phyloP scores from a whole-genome alignment of 2,888 invertebrate species.

The Dromius quadrimaculatus region DNA sequence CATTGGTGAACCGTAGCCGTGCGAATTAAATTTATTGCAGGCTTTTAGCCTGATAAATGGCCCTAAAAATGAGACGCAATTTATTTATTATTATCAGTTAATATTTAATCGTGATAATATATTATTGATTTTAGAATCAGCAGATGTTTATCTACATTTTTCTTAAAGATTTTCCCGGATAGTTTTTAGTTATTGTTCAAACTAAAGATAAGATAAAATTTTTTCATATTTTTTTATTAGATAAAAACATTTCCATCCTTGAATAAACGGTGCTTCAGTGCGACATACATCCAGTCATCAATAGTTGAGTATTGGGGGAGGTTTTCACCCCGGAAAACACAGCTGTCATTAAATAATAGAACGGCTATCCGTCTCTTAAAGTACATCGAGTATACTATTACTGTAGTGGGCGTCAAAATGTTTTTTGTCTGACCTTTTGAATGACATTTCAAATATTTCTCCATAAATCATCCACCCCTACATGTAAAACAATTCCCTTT shows the following conservation, averaged over 20 bases:
- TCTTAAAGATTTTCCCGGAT: constrained; percentile 11
- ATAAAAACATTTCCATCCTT: too few species aligned
- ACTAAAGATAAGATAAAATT: neutral
- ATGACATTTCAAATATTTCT: constrained; percentile 13
- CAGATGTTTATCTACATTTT: neutral
- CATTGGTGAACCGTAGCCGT: constrained; percentile 13
- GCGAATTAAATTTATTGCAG: constrained; percentile 12
- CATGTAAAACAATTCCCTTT: neutral
- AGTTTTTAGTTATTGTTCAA: constrained; percentile 4
- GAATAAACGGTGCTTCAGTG: constrained; percentile 19
- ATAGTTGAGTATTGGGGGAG: neutral
- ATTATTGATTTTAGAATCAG: constrained; percentile 6
- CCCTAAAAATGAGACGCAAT: constrained; percentile 3
- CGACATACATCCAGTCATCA: constrained; percentile 22
- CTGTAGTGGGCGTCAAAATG: constrained; percentile 1
- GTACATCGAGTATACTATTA: neutral
- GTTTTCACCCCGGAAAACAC: constrained; percentile 22
- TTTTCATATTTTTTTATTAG: neutral
- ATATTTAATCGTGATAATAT: constrained; percentile 23
- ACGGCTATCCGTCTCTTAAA: constrained; percentile 20
- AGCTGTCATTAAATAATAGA: constrained; percentile 36
- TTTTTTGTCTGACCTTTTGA: neutral
- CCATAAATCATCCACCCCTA: neutral
- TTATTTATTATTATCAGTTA: constrained; percentile 33
- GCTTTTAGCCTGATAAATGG: constrained; percentile 7